These are phyloP conservation scores for Azorinus chamasolen DNA, from an alignment of 2,888 invertebrate species.

Conservation along the genomic window DNA sequence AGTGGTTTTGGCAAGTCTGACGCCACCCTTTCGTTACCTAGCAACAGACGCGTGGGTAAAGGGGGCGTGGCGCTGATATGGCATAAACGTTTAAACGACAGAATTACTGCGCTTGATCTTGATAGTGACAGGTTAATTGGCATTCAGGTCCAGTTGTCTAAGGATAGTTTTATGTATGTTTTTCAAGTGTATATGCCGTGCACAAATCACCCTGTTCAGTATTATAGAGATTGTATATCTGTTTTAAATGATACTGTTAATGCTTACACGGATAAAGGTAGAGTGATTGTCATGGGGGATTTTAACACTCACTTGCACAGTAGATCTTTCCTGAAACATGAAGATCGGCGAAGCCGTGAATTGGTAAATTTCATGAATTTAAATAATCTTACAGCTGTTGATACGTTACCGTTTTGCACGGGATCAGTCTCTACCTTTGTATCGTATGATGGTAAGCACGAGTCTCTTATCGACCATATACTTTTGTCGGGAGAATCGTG, in stretches of 20 bases:
- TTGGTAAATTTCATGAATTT: not conserved
- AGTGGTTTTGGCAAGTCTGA: slow-evolving; percentile 6
- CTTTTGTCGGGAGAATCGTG: not conserved
- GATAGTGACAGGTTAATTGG: slow-evolving; percentile 20
- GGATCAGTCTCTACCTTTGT: slow-evolving; percentile 5
- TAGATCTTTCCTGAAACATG: not conserved
- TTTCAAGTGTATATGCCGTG: slow-evolving; percentile 19
- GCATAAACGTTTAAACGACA: not conserved
- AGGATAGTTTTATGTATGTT: not conserved
- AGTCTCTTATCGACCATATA: slow-evolving; percentile 14
- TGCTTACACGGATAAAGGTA: not conserved
- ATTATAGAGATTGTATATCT: not conserved
- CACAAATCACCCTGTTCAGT: slow-evolving; percentile 4
- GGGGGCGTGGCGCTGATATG: slow-evolving; percentile 16
- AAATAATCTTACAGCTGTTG: not conserved
- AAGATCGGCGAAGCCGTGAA: not conserved
- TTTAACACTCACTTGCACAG: slow-evolving; percentile 19
- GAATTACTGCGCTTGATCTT: not conserved
- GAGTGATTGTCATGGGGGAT: slow-evolving; percentile 7
- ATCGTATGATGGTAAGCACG: not conserved
- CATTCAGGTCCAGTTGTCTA: slow-evolving; percentile 15
- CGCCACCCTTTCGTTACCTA: not conserved
- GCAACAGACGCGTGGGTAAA: slow-evolving; percentile 6
- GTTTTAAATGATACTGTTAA: not conserved
- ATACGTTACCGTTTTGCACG: slow-evolving; percentile 3